These are phyloP conservation scores for Craseonycteris thonglongyai DNA, from an alignment of 2,113 vertebrate species.

Conservation along the genomic window DNA sequence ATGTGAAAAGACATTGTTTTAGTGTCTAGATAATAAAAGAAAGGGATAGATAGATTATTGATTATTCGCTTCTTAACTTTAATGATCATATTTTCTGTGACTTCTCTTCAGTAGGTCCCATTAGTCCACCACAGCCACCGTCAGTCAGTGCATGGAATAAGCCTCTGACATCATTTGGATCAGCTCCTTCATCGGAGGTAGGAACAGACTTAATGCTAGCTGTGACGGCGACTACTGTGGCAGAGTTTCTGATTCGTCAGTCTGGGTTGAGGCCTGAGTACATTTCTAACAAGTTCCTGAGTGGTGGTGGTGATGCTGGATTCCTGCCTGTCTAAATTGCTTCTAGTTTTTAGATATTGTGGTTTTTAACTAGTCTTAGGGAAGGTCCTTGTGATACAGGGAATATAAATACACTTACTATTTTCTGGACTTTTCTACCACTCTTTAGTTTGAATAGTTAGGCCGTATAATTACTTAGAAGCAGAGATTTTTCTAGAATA, in stretches of 20 bases:
- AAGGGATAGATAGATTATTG: background rate
- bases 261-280: background rate
- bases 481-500: background rate
- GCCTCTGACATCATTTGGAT: constrained; percentile 95
- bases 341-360: background rate
- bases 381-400: background rate
- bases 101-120: constrained; percentile 89
- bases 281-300: background rate
- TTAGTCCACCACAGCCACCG: constrained; percentile 95
- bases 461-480: background rate
- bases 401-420: background rate
- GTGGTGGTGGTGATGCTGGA: background rate
- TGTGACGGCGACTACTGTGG: no score
- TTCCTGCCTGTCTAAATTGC: background rate
- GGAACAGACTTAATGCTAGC: constrained; percentile 37
- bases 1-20: background rate
- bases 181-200: constrained; percentile 89
- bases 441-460: background rate
- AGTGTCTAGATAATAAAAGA: background rate
- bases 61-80: background rate
- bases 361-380: background rate
- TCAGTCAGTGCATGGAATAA: constrained; percentile 99
- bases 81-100: background rate
- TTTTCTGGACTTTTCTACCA: background rate
- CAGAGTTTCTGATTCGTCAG: no score